Conservation (phyloP, 1,140 invertebrate species). For the Brachionus koreanus region DNA sequence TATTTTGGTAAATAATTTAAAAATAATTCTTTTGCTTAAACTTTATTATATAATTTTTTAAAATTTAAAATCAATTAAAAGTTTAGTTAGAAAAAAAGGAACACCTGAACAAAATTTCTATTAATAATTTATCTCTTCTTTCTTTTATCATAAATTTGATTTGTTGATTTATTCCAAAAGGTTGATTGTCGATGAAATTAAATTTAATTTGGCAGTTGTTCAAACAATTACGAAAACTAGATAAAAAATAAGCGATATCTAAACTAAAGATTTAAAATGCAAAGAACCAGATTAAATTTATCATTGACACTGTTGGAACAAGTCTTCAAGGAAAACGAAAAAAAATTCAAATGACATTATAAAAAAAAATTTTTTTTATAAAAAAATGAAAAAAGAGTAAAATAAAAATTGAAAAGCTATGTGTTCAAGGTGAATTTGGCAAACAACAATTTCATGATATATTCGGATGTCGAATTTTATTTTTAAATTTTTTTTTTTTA, state of each 20-base stretch:
- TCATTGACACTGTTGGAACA: background rate
- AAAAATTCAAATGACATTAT: background rate
- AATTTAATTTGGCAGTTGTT: background rate
- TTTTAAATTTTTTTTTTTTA: slow-evolving; percentile 15
- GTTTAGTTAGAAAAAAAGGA: background rate
- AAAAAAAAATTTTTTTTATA: background rate
- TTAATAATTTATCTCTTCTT: background rate
- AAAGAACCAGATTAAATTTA: background rate
- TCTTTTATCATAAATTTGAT: background rate
- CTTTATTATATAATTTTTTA: slow-evolving; percentile 14
- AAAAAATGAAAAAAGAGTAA: slow-evolving; percentile 12
- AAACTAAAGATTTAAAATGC: slow-evolving; percentile 16
- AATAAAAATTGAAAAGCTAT: slow-evolving; percentile 28
- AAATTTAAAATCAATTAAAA: slow-evolving; percentile 1
- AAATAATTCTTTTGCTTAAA: background rate
- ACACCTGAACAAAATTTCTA: background rate
- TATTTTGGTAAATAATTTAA: background rate
- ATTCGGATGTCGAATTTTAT: background rate
- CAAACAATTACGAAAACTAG: background rate
- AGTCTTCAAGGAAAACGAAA: background rate
- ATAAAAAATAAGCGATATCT: slow-evolving; percentile 1
- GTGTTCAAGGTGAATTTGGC: background rate
- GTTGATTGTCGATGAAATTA: background rate
- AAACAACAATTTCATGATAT: background rate
- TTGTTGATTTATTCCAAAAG: background rate